A percentile compares a stretch with the other conserved stretches of the same genome.
These are phyloP conservation scores for Drosophila nigricruria DNA, from an alignment of 2,888 invertebrate species.

Conservation along the genomic window DNA sequence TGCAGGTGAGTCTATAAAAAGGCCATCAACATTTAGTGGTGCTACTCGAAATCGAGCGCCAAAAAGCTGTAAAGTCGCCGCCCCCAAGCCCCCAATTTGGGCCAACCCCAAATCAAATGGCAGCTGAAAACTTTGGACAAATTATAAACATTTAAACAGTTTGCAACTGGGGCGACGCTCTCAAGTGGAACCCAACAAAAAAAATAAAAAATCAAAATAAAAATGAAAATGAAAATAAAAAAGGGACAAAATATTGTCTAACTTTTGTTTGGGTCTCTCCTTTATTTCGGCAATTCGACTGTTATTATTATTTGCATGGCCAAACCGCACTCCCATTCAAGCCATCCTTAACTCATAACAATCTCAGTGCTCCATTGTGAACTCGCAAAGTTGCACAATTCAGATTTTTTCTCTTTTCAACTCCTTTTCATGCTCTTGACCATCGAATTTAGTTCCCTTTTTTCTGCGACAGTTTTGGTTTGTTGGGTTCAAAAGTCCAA, in stretches of 20 bases:
- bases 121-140: slow-evolving; percentile 63
- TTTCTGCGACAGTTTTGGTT: slow-evolving; percentile 3
- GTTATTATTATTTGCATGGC: slow-evolving; percentile 75
- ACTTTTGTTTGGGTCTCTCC: slow-evolving; percentile 57
- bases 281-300: slow-evolving; percentile 63
- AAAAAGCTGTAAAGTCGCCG: slow-evolving; percentile 23
- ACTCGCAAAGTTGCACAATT: slow-evolving; percentile 48
- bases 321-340: slow-evolving; percentile 39
- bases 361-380: slow-evolving; percentile 44
- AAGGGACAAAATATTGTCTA: slow-evolving; percentile 49
- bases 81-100: not conserved
- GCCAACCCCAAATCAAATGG: slow-evolving; percentile 33
- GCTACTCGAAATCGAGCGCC: slow-evolving; percentile 31
- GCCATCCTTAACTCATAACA: slow-evolving; percentile 53
- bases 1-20: slow-evolving; percentile 69
- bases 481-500: not conserved
- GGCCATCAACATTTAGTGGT: slow-evolving; percentile 62
- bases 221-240: slow-evolving; percentile 10
- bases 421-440: slow-evolving; percentile 32
- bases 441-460: not conserved
- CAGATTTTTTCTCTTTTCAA: slow-evolving; percentile 34
- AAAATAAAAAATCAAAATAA: slow-evolving; percentile 10
- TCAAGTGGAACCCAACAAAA: slow-evolving; percentile 43
- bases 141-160: slow-evolving; percentile 72
- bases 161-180: slow-evolving; percentile 61